Evolutionary conservation across 2,888 invertebrate genomes (phyloP).

Genomic region (Chrysina gloriosa): DNA sequence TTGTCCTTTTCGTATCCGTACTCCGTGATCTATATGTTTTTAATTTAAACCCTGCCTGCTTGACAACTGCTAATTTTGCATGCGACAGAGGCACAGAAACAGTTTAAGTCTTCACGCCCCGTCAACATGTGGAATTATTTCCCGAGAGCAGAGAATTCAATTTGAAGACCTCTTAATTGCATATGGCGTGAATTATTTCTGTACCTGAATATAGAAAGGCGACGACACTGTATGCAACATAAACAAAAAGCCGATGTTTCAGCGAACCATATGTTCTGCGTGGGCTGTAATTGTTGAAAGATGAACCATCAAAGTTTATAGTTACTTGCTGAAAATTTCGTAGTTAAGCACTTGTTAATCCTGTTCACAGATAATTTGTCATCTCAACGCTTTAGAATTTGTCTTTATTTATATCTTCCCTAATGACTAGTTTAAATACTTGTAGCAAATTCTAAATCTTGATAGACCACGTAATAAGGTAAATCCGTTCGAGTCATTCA

Average conservation of each 20-base stretch:
- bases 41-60: constrained; percentile 54
- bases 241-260: constrained; percentile 1
- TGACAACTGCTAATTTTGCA: constrained; percentile 64
- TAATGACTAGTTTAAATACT: neutral
- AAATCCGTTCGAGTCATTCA: neutral
- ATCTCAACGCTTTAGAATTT: neutral
- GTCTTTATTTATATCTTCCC: neutral
- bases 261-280: constrained; percentile 19
- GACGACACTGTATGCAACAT: constrained; percentile 12
- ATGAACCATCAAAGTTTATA: neutral
- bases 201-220: constrained; percentile 38
- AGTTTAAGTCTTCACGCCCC: constrained; percentile 54
- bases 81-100: constrained; percentile 54
- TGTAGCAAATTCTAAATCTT: too few species aligned
- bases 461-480: neutral
- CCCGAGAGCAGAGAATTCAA: constrained; percentile 57
- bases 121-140: constrained; percentile 59
- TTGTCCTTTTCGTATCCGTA: constrained; percentile 32
- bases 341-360: constrained; percentile 20
- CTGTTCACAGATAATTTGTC: constrained; percentile 4
- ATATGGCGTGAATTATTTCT: constrained; percentile 53
- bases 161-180: constrained; percentile 55
- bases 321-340: constrained; percentile 8
- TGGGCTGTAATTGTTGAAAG: constrained; percentile 14
- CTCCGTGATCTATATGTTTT: constrained; percentile 57